These are phyloP conservation scores for Rhabdomys pumilio DNA, from an alignment of 2,797 vertebrate species.

Conservation along the genomic window DNA sequence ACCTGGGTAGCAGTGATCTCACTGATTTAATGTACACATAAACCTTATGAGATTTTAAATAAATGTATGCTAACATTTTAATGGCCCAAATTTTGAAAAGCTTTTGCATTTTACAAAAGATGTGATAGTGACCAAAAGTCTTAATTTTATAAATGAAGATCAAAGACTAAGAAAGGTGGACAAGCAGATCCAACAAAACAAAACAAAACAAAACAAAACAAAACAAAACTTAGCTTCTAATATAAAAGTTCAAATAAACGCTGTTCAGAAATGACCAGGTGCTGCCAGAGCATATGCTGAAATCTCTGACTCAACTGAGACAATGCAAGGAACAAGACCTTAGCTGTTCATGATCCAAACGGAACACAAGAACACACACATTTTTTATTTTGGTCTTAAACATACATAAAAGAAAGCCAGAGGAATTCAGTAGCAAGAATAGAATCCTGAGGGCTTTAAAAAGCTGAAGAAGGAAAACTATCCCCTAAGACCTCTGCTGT, in stretches of 20 bases:
- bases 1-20: neutral
- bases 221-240: constrained; percentile 39
- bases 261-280: constrained; percentile 15
- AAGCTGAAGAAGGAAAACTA: constrained; percentile 32
- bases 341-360: constrained; percentile 44
- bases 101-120: constrained; percentile 60
- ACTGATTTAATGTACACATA: constrained; percentile 58
- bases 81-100: constrained; percentile 58
- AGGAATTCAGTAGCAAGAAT: constrained; percentile 48
- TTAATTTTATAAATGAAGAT: constrained; percentile 52
- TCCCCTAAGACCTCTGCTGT: constrained; percentile 12
- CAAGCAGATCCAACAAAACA: neutral
- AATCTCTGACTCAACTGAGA: neutral
- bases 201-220: neutral
- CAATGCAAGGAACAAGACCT: constrained; percentile 18
- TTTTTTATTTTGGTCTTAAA: neutral
- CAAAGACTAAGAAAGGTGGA: neutral
- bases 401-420: constrained; percentile 4
- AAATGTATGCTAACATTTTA: constrained; percentile 54
- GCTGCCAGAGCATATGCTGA: neutral
- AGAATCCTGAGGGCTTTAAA: constrained; percentile 1
- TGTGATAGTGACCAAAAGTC: constrained; percentile 26
- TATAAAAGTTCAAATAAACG: constrained; percentile 65
- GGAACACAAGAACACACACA: constrained; percentile 3
- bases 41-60: constrained; percentile 33